Evolutionary conservation across 37 sponge, comb jelly and placozoan genomes (phyloP).

Genomic region (Spongilla lacustris): DNA sequence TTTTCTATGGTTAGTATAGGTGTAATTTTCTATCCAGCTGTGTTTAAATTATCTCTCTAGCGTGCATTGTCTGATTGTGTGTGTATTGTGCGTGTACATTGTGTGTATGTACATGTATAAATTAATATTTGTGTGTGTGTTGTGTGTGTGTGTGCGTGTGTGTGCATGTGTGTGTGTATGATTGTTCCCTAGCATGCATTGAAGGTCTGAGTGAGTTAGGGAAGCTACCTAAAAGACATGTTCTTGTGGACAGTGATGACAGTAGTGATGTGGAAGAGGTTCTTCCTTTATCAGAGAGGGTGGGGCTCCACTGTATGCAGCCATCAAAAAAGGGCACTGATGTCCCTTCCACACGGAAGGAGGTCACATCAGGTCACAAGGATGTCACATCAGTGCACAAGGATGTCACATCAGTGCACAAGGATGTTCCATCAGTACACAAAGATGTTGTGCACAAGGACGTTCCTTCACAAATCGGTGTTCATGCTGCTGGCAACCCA

Average conservation of each 20-base stretch:
- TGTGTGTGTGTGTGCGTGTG: neutral
- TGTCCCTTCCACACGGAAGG: neutral
- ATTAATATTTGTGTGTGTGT: too few species aligned
- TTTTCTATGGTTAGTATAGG: too few species aligned
- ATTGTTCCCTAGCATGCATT: too few species aligned
- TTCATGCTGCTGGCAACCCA: neutral
- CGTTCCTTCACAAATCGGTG: neutral
- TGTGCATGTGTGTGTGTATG: too few species aligned
- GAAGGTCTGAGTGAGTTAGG: neutral
- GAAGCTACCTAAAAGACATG: neutral
- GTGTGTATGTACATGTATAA: too few species aligned
- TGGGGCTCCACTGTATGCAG: neutral
- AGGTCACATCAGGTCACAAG: neutral
- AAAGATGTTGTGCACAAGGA: neutral
- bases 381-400: neutral
- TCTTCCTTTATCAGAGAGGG: constrained; percentile 23
- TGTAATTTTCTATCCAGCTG: too few species aligned
- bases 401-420: neutral
- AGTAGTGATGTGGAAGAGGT: constrained; percentile 16
- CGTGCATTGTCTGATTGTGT: too few species aligned
- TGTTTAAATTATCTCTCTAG: too few species aligned
- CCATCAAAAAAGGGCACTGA: neutral
- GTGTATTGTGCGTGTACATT: too few species aligned
- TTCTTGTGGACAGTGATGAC: neutral
- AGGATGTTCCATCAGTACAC: neutral